phyloP scores from a whole-genome alignment of 2,113 vertebrate genomes.

The Varanus komodoensis region DNA sequence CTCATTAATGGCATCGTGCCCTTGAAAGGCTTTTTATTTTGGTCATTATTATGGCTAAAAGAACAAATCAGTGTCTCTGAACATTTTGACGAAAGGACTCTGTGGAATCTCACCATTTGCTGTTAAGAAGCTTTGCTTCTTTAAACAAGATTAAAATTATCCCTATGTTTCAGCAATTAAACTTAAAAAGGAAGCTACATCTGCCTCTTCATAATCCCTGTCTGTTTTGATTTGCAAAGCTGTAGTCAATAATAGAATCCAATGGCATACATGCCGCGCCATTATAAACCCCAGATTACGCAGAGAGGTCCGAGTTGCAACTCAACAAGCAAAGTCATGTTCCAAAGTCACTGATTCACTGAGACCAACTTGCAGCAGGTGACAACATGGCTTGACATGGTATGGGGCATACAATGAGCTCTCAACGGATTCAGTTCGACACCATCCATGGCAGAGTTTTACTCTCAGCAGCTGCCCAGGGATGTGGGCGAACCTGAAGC shows the following conservation, averaged over 20 bases:
- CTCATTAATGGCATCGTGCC: slow-evolving; percentile 32
- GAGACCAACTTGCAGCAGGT: neutral
- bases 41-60: neutral
- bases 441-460: neutral
- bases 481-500: too few relatives aligned
- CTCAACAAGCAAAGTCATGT: slow-evolving; percentile 1
- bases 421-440: neutral
- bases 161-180: slow-evolving; percentile 57
- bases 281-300: neutral
- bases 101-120: slow-evolving; percentile 37
- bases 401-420: neutral
- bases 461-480: neutral
- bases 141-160: slow-evolving; percentile 66
- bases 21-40: slow-evolving; percentile 33
- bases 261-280: slow-evolving; percentile 9
- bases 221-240: slow-evolving; percentile 41
- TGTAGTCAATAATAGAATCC: slow-evolving; percentile 26
- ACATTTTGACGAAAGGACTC: slow-evolving; percentile 44
- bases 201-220: slow-evolving; percentile 45
- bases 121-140: slow-evolving; percentile 67
- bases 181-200: slow-evolving; percentile 55
- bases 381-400: neutral
- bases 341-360: slow-evolving; percentile 8
- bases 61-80: slow-evolving; percentile 39
- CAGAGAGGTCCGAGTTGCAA: accelerated